Base-by-base conservation (phyloP, 2,797 vertebrate genomes). In the Falco biarmicus region DNA sequence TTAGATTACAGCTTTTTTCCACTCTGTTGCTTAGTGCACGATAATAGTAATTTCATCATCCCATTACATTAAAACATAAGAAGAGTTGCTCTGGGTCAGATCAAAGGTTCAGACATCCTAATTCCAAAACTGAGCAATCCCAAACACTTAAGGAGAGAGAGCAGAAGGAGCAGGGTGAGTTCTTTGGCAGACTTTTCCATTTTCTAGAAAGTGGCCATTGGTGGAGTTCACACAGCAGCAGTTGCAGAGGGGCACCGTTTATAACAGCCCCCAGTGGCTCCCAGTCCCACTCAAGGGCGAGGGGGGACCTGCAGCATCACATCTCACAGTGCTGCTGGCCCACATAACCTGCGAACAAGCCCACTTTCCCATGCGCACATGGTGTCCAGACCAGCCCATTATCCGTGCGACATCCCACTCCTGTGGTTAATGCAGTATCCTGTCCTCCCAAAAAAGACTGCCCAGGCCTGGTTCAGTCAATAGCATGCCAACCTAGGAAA, bases 41-140 rank as follows among this genome's bases (percentile, higher is more conserved):
- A 43, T 84, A 95, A 92, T 47, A 89, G 89, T 47, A 21, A 29
- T 94, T 89, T 89, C 90, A 93, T 68, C 81, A 93, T 94, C 75
- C n/a, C 68, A 66, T 77, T 80, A 34, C 68, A 83, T 77, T 83
- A 93, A 92, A 93, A 89, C 64, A 43, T 66, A 90, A 59, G 53
- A 86, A 86, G 78, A 81, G 53, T 57, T 87, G 14, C 53, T 68
- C 60, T 68, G 43, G 31, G 41, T 77, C 78, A 68, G 37, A 81
- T 47, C 68, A 83, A 93, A 96, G 24, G 61, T 93, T 87, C 73
- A 89, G 2, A 47, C 16, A 39, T n/a, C n/a, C 6, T 74, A 64
- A 87, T 87, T 82, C 57, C 71, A 85, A 75, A 89, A 43, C 32
- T 50, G 41, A 81, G 53, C 3, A 2, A 89, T 74, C 47, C 37